Conservation (phyloP, 2,888 invertebrate genomes). For the Scaeva pyrastri region DNA sequence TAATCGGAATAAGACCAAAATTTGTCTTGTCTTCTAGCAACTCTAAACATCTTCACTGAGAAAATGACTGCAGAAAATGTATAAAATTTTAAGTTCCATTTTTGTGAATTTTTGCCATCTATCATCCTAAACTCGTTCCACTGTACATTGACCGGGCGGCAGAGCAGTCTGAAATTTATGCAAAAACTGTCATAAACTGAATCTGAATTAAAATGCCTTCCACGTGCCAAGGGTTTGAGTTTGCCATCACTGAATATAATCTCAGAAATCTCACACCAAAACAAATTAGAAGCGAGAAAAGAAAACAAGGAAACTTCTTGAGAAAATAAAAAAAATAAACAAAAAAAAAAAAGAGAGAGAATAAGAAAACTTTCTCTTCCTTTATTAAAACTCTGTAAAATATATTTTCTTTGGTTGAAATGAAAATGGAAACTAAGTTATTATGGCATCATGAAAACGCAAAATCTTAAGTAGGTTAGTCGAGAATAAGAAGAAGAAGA, state of each 20-base stretch:
- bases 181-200: too few species aligned
- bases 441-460: conserved; percentile 36
- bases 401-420: conserved; percentile 43
- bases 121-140: too few species aligned
- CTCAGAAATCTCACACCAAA: not conserved
- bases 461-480: conserved; percentile 19
- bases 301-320: not conserved
- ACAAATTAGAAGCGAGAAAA: not conserved
- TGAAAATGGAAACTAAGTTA: conserved; percentile 50
- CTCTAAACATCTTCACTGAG: too few species aligned
- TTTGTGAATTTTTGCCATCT: too few species aligned
- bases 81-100: too few species aligned
- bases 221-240: not conserved
- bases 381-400: conserved; percentile 48
- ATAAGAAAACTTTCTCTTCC: conserved; percentile 46
- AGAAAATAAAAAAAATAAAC: not conserved
- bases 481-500: too few species aligned
- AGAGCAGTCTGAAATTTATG: too few species aligned
- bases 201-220: not conserved
- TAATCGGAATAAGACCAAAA: too few species aligned
- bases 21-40: too few species aligned
- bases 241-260: not conserved
- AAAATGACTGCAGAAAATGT: too few species aligned
- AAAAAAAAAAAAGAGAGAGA: too few species aligned
- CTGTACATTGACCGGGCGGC: too few species aligned